Evolutionary conservation across 2,797 vertebrate species (phyloP).

Genomic region (Gymnoscopelus microlampas): DNA sequence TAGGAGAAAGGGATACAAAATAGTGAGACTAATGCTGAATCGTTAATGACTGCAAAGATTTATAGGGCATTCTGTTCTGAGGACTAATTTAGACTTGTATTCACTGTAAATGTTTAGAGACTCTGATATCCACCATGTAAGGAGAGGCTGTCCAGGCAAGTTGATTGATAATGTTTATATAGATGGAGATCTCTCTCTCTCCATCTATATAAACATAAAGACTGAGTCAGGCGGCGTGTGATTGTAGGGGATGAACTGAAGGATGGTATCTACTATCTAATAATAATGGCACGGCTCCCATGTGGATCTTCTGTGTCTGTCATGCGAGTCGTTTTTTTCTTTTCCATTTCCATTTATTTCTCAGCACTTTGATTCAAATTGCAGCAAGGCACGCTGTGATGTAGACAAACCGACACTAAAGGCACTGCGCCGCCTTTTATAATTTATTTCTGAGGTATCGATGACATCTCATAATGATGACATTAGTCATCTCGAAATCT

Average conservation of each 20-base stretch:
- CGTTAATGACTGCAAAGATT: constrained; percentile 37
- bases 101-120: constrained; percentile 40
- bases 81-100: constrained; percentile 21
- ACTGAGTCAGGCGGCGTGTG: neutral
- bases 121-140: constrained; percentile 55
- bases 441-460: no score
- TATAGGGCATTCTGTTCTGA: constrained; percentile 10
- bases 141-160: constrained; percentile 47
- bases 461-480: no score
- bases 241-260: neutral
- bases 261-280: no score
- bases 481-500: no score
- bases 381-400: no score
- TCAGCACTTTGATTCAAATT: no score
- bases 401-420: no score
- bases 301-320: no score
- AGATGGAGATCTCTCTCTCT: constrained; percentile 11
- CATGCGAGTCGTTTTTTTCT: no score
- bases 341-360: no score
- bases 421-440: no score
- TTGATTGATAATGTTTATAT: constrained; percentile 42
- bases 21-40: constrained; percentile 9
- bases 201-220: neutral
- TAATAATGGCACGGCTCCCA: no score
- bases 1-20: neutral